phyloP scores from a whole-genome alignment of 2,113 vertebrate genomes.

The Pelecanus crispus region DNA sequence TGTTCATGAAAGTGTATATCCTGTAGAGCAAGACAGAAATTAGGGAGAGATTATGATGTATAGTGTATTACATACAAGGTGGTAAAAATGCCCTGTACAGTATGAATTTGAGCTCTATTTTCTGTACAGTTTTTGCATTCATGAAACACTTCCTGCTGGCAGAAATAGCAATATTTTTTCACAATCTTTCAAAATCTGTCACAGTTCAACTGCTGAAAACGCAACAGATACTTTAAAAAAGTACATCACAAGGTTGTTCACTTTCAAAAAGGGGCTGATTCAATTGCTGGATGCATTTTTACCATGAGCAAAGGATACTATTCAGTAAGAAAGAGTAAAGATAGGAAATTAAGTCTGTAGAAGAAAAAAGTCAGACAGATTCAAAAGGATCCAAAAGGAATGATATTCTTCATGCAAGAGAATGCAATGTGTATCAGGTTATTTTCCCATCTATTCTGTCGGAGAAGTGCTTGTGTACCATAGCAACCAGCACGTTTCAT shows the following conservation, averaged over 20 bases:
- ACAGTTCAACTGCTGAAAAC: neutral
- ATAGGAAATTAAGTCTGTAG: neutral
- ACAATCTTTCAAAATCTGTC: neutral
- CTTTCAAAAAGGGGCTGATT: neutral
- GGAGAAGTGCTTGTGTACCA: neutral
- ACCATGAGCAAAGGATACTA: neutral
- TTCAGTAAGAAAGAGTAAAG: neutral
- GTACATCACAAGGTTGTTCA: neutral
- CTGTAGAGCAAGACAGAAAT: neutral
- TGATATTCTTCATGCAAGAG: neutral
- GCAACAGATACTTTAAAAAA: neutral
- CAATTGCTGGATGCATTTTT: neutral
- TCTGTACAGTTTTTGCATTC: neutral
- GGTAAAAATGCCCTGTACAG: neutral
- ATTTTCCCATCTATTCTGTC: neutral
- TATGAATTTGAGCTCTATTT: neutral
- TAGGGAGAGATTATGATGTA: neutral
- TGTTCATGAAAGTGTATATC: neutral
- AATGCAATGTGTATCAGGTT: neutral
- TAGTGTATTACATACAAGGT: neutral
- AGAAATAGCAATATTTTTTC: constrained; percentile 16
- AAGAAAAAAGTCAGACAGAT: neutral
- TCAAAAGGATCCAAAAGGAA: neutral
- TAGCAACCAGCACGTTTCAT: neutral
- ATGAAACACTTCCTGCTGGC: neutral